Conservation (phyloP, 2,888 invertebrate genomes). For the Pelosia muscerda region DNA sequence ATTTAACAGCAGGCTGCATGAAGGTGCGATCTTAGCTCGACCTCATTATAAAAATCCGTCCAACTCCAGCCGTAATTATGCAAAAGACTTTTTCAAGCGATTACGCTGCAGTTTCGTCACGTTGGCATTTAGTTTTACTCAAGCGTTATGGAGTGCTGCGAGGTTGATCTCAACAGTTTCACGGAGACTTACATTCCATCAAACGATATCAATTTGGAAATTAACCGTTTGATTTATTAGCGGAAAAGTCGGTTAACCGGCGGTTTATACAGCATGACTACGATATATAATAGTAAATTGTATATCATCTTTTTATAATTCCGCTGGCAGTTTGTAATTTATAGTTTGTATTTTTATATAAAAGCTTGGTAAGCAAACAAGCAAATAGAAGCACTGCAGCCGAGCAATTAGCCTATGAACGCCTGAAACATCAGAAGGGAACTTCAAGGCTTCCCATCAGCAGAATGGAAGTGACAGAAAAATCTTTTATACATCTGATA, state of each 20-base stretch:
- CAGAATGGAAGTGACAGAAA: not conserved
- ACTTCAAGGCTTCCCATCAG: no score
- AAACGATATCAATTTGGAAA: constrained; percentile 38
- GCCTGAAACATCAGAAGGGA: not conserved
- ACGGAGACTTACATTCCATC: constrained; percentile 36
- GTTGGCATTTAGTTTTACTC: constrained; percentile 63
- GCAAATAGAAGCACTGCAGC: not conserved
- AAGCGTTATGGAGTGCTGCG: constrained; percentile 46
- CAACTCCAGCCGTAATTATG: constrained; percentile 39
- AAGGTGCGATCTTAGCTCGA: constrained; percentile 26
- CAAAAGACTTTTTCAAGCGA: constrained; percentile 45
- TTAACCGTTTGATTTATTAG: constrained; percentile 46
- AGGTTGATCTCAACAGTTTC: constrained; percentile 49
- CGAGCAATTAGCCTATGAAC: not conserved
- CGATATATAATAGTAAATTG: not conserved
- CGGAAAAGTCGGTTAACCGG: constrained; percentile 32
- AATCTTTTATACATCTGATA: not conserved
- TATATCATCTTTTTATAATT: not conserved
- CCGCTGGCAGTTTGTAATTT: not conserved
- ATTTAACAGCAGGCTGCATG: constrained; percentile 25
- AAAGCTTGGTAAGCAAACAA: not conserved
- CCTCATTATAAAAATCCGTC: constrained; percentile 41
- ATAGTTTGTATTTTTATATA: not conserved
- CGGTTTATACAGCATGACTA: constrained; percentile 29
- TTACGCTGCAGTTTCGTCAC: constrained; percentile 56